These are phyloP conservation scores for Manacus vitellinus DNA, from an alignment of 2,113 vertebrate species.

Conservation along the genomic window DNA sequence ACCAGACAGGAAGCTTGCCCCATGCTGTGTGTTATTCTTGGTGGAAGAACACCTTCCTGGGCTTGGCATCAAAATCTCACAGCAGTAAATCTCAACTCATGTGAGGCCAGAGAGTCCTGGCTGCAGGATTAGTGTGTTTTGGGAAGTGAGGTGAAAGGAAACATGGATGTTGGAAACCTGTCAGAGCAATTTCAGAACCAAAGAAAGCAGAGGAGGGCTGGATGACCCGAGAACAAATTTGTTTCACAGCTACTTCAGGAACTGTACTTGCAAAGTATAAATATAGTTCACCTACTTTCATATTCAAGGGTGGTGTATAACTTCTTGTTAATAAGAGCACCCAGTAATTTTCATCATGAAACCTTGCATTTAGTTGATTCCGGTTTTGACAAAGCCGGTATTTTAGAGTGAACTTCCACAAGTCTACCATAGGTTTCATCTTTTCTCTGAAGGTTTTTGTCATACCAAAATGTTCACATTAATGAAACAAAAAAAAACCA, in stretches of 20 bases:
- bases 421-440: not conserved
- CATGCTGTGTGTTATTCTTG: not conserved
- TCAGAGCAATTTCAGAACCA: not conserved
- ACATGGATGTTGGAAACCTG: not conserved
- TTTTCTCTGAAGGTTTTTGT: not conserved
- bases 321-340: not conserved
- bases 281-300: not conserved
- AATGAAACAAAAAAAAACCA: not conserved
- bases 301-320: not conserved
- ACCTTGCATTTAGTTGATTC: not conserved
- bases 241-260: not conserved
- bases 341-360: not conserved
- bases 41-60: not conserved
- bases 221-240: not conserved
- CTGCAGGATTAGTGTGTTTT: not conserved
- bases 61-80: slow-evolving; percentile 1
- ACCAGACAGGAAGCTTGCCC: not conserved
- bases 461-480: not conserved
- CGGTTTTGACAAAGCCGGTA: not conserved
- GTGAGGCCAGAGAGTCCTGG: not conserved
- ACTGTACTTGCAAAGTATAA: not conserved
- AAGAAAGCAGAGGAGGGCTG: not conserved
- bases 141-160: slow-evolving; percentile 6
- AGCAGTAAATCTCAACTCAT: not conserved
- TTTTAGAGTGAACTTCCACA: not conserved